Percentiles rank a stretch among this genome's conserved stretches.
Conservation (phyloP, 2,888 invertebrate genomes). For the Phalera bucephala region DNA sequence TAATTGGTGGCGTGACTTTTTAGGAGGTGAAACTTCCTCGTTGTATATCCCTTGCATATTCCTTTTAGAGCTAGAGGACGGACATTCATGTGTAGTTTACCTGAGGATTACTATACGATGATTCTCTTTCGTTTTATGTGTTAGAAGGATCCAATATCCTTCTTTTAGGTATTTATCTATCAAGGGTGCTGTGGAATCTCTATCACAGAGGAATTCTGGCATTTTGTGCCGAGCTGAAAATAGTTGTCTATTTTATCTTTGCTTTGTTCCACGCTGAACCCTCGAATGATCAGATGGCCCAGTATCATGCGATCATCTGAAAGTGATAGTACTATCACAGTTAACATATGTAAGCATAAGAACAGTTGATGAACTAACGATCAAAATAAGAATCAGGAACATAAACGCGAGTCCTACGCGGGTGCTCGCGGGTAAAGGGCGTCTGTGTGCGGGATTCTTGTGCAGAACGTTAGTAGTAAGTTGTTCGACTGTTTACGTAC, state of each 20-base stretch:
- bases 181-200: constrained; percentile 8
- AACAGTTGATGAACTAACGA: too few relatives aligned
- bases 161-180: constrained; percentile 14
- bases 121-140: constrained; percentile 23
- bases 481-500: too few relatives aligned
- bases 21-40: background rate
- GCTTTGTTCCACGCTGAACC: constrained; percentile 37
- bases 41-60: background rate
- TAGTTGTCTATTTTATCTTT: constrained; percentile 43
- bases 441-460: too few relatives aligned
- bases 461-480: too few relatives aligned
- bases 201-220: constrained; percentile 29
- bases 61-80: background rate
- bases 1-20: too few relatives aligned
- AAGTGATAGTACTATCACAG: constrained; percentile 1
- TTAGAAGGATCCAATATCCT: constrained; percentile 20
- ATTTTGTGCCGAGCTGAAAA: constrained; percentile 29
- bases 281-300: constrained; percentile 30
- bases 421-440: too few relatives aligned
- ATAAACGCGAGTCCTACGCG: too few relatives aligned
- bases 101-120: constrained; percentile 20
- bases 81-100: constrained; percentile 3
- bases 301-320: constrained; percentile 38
- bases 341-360: too few relatives aligned
- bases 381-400: too few relatives aligned